Evolutionary conservation across 2,797 vertebrate species (phyloP).

Genomic region (Propithecus perrieri): DNA sequence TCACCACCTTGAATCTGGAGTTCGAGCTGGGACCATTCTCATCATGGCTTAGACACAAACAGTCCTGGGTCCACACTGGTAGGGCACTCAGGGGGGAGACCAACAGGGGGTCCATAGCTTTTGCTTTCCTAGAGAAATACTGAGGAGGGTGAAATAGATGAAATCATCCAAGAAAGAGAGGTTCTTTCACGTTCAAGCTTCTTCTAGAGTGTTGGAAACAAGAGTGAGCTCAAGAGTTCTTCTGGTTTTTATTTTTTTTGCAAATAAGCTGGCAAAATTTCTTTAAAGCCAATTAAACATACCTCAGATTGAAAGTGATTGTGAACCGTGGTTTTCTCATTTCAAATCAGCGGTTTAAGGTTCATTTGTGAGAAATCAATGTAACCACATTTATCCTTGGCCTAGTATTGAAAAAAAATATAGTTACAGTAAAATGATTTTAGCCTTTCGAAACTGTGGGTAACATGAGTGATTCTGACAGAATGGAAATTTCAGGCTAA

Average conservation of each 20-base stretch:
- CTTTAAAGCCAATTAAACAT: constrained; percentile 68
- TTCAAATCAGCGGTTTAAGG: constrained; percentile 56
- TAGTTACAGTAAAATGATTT: constrained; percentile 73
- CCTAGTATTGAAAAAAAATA: constrained; percentile 68
- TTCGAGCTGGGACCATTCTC: not conserved
- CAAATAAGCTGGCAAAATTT: constrained; percentile 28
- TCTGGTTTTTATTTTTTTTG: not conserved
- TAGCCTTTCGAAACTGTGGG: constrained; percentile 60
- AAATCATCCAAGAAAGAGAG: constrained; percentile 32
- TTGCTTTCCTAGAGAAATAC: constrained; percentile 28
- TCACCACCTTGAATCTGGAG: not conserved
- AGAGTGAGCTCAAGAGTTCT: not conserved
- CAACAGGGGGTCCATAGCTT: constrained; percentile 2
- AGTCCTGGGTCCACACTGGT: not conserved
- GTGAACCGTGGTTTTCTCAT: constrained; percentile 69
- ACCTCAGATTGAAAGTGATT: constrained; percentile 63
- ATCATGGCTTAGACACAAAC: not conserved
- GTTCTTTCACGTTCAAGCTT: constrained; percentile 32
- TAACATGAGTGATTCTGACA: constrained; percentile 72
- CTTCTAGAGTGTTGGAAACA: constrained; percentile 4
- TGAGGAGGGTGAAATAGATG: not conserved
- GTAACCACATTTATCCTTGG: constrained; percentile 69
- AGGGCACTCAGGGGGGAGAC: not conserved
- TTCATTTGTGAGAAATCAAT: constrained; percentile 77
- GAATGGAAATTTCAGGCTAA: constrained; percentile 70